Conservation (phyloP, 1,140 invertebrate genomes). For the Drosophila novamexicana region DNA sequence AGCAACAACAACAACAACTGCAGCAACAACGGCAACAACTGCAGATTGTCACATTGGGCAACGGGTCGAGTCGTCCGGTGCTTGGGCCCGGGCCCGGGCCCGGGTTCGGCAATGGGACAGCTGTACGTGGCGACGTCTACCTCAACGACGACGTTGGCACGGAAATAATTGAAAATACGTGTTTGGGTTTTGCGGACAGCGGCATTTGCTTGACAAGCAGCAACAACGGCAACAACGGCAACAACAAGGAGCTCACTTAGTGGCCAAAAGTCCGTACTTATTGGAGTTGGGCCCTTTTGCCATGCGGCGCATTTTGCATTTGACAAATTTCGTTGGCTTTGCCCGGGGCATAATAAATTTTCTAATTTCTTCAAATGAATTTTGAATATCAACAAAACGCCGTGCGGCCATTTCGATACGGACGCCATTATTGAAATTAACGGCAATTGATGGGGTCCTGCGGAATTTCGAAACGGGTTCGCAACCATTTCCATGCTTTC, state of each 20-base stretch:
- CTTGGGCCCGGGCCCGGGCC: too few species aligned
- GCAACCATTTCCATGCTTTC: neutral
- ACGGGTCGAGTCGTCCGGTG: conserved; percentile 1
- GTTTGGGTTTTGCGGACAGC: conserved; percentile 80
- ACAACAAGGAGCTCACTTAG: conserved; percentile 42
- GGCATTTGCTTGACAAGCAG: conserved; percentile 61
- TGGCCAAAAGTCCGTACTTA: conserved; percentile 28
- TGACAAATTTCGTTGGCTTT: conserved; percentile 76
- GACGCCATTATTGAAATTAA: neutral
- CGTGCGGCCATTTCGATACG: neutral
- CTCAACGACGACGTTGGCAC: conserved; percentile 71
- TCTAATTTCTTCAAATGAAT: conserved; percentile 77
- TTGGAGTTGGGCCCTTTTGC: neutral
- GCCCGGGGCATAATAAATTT: conserved; percentile 70
- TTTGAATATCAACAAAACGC: conserved; percentile 63
- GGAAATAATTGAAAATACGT: conserved; percentile 83
- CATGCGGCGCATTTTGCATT: conserved; percentile 42
- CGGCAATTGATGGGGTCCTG: neutral
- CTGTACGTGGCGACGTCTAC: conserved; percentile 55
- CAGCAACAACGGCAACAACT: conserved; percentile 35
- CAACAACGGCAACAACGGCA: conserved; percentile 32
- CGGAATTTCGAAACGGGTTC: neutral
- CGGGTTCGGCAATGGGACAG: conserved; percentile 25
- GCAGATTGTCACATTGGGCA: conserved; percentile 37
- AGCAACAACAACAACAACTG: conserved; percentile 41